phyloP scores from a whole-genome alignment of 2,113 vertebrate genomes.

The Henicopernis longicauda region DNA sequence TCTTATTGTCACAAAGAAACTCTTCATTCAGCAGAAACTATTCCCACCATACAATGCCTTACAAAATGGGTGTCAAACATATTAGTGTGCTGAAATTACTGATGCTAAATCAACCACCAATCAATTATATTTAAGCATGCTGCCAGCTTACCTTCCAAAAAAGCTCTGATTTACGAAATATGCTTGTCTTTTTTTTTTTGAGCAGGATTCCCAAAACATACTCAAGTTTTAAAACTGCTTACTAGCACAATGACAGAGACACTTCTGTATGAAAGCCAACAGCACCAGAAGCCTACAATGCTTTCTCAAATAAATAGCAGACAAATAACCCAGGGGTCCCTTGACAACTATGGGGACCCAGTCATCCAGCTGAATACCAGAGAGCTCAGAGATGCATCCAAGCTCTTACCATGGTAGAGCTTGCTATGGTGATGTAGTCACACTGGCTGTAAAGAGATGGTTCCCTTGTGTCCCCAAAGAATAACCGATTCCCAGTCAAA shows the following conservation, averaged over 20 bases:
- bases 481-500: background rate
- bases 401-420: rapidly evolving
- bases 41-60: background rate
- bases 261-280: background rate
- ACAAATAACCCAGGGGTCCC: background rate
- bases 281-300: background rate
- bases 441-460: background rate
- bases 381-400: background rate
- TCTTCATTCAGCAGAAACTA: background rate
- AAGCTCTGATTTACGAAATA: background rate
- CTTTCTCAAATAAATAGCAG: background rate
- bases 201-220: background rate
- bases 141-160: background rate
- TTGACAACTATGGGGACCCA: background rate
- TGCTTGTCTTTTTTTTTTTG: background rate
- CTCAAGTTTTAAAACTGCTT: background rate
- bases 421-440: background rate
- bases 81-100: background rate
- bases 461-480: background rate
- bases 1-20: background rate
- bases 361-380: background rate
- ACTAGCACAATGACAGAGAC: background rate
- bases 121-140: background rate
- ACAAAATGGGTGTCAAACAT: background rate
- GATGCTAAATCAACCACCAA: background rate